phyloP scores from a whole-genome alignment of 2,888 invertebrate genomes.

The Agrenia bidenticulata region DNA sequence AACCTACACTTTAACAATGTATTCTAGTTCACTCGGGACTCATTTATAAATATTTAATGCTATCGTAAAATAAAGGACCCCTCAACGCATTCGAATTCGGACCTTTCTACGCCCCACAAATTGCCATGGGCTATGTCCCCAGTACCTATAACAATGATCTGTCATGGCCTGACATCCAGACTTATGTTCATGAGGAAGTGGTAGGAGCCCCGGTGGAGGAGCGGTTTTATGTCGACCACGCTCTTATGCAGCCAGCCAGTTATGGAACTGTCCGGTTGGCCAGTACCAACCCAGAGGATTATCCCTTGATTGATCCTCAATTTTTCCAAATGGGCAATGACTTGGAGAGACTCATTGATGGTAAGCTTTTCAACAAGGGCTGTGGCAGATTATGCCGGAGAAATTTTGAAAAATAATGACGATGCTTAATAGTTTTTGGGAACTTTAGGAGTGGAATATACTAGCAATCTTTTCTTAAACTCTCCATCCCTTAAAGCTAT shows the following conservation, averaged over 20 bases:
- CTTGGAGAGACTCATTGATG: slow-evolving; percentile 32
- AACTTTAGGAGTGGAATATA: slow-evolving; percentile 23
- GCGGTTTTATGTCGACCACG: slow-evolving; percentile 19
- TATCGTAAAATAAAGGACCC: not conserved
- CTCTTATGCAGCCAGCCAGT: slow-evolving; percentile 10
- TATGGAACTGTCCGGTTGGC: slow-evolving; percentile 29
- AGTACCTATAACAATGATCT: slow-evolving; percentile 23
- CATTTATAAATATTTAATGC: too few species aligned
- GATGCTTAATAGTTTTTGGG: too few species aligned
- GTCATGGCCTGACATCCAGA: slow-evolving; percentile 30
- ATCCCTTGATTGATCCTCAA: slow-evolving; percentile 33
- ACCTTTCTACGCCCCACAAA: slow-evolving; percentile 14
- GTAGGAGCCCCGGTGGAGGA: slow-evolving; percentile 8
- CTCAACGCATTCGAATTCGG: not conserved
- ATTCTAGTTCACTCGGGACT: too few species aligned
- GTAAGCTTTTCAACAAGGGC: too few species aligned
- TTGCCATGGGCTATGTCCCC: slow-evolving; percentile 31
- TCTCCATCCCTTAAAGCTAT: slow-evolving; percentile 14
- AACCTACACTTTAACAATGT: too few species aligned
- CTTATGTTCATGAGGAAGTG: slow-evolving; percentile 18
- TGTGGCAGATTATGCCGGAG: too few species aligned
- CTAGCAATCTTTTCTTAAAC: slow-evolving; percentile 30
- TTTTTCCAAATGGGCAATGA: slow-evolving; percentile 29
- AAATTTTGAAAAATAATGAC: too few species aligned
- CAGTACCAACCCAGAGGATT: slow-evolving; percentile 23